phyloP scores from a whole-genome alignment of 2,888 invertebrate genomes.

The Adelognathus sp. region DNA sequence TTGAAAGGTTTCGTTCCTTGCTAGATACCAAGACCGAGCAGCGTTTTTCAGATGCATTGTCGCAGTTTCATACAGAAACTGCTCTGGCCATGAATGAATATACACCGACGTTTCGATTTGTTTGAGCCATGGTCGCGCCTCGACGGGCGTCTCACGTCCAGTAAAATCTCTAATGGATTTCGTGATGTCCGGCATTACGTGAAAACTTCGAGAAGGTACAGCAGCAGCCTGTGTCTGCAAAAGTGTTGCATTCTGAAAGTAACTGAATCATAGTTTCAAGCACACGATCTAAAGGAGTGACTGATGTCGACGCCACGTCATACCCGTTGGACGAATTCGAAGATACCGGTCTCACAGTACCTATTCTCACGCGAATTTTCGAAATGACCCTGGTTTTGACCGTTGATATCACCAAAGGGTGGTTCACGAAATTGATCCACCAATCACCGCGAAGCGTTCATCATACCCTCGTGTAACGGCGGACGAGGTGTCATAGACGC shows the following conservation, averaged over 20 bases:
- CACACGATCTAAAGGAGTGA: not conserved
- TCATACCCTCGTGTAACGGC: not conserved
- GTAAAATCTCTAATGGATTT: conserved; percentile 38
- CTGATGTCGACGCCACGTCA: too few relatives aligned
- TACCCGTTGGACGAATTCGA: too few relatives aligned
- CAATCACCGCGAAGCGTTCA: not conserved
- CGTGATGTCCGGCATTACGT: conserved; percentile 52
- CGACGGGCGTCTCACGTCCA: conserved; percentile 26
- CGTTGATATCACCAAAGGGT: not conserved
- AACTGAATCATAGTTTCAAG: not conserved
- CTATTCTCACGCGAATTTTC: not conserved
- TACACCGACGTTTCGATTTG: conserved; percentile 39
- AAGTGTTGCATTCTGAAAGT: not conserved
- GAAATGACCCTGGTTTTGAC: not conserved
- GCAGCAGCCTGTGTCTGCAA: not conserved
- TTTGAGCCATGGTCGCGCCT: conserved; percentile 34
- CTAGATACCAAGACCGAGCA: conserved; percentile 27
- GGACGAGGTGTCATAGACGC: not conserved
- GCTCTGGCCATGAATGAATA: conserved; percentile 36
- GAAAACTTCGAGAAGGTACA: not conserved
- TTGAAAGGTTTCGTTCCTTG: conserved; percentile 13
- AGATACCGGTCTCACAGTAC: not conserved
- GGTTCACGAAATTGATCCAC: not conserved
- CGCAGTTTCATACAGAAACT: conserved; percentile 28
- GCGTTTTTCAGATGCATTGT: conserved; percentile 21